phyloP scores from a whole-genome alignment of 2,113 vertebrate species.

The Calyptomena viridis region DNA sequence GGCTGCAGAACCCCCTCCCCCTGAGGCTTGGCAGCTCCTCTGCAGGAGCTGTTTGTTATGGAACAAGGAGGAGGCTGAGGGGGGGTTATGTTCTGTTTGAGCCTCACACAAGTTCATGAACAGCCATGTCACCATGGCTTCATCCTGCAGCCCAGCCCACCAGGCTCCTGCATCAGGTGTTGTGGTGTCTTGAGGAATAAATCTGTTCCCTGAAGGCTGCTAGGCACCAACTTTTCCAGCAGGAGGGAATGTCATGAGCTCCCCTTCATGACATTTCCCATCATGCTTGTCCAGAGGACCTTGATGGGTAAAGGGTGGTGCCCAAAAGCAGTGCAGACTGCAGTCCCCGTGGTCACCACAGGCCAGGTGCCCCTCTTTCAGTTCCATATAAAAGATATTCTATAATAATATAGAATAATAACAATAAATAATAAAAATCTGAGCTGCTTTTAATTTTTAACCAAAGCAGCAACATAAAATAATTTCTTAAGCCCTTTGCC shows the following conservation, averaged over 20 bases:
- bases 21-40: background rate
- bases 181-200: background rate
- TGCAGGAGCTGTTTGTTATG: background rate
- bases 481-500: background rate
- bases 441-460: background rate
- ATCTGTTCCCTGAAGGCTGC: background rate
- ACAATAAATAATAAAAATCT: background rate
- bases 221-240: background rate
- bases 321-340: background rate
- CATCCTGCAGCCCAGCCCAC: background rate
- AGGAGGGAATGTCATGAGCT: rapidly evolving
- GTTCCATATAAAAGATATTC: background rate
- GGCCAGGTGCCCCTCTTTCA: background rate
- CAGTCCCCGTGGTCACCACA: background rate
- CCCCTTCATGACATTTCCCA: no score
- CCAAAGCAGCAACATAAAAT: background rate
- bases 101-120: background rate
- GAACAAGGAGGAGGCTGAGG: background rate
- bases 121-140: rapidly evolving
- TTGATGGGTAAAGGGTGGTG: background rate
- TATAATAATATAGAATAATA: background rate
- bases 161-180: background rate
- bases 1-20: background rate
- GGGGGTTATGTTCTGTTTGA: rapidly evolving
- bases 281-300: rapidly evolving